Evolutionary conservation across 2,113 vertebrate species (phyloP).

Genomic region (Dunckerocampus dactyliophorus): DNA sequence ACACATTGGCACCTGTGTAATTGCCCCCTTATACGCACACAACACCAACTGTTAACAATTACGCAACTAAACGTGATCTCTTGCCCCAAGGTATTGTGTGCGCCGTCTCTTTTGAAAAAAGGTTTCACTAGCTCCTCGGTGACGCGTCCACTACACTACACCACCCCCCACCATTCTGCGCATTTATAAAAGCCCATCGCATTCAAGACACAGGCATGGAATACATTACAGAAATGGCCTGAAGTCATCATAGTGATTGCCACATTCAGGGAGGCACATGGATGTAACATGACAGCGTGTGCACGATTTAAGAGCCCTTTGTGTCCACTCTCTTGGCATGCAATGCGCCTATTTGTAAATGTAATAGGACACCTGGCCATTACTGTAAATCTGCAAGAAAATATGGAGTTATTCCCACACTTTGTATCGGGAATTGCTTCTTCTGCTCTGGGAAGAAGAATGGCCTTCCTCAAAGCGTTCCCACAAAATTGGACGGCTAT

Average conservation of each 20-base stretch:
- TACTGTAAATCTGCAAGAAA: too few relatives aligned
- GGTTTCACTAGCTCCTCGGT: background rate
- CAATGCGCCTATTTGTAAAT: too few relatives aligned
- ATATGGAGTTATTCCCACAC: too few relatives aligned
- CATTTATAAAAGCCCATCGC: background rate
- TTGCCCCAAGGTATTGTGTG: constrained; percentile 4
- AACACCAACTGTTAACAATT: background rate
- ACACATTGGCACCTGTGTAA: background rate
- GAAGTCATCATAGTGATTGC: constrained; percentile 3
- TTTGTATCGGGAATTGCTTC: too few relatives aligned
- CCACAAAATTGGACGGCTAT: too few relatives aligned
- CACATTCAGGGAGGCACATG: background rate
- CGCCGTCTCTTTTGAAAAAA: constrained; percentile 15
- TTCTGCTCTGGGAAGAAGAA: too few relatives aligned
- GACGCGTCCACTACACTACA: background rate
- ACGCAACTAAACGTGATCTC: constrained; percentile 12
- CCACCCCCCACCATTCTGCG: background rate
- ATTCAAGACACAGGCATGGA: background rate
- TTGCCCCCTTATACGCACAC: background rate
- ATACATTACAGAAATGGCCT: constrained; percentile 6
- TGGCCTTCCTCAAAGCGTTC: too few relatives aligned
- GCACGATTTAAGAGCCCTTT: too few relatives aligned
- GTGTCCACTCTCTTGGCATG: too few relatives aligned
- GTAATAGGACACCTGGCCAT: too few relatives aligned
- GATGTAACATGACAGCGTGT: background rate